phyloP scores from a whole-genome alignment of 2,113 vertebrate genomes.

The Raphicerus campestris region DNA sequence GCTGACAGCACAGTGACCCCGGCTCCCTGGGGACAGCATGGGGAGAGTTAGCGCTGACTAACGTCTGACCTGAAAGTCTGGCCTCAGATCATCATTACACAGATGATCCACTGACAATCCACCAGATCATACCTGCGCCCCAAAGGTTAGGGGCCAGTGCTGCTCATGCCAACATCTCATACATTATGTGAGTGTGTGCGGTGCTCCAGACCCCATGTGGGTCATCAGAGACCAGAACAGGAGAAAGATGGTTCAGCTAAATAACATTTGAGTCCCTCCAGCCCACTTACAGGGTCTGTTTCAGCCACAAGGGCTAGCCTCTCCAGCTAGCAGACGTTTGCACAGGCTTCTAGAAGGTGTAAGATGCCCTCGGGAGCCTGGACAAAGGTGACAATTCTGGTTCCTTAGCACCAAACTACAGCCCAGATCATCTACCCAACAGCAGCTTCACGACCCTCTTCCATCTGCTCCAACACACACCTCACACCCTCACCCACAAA shows the following conservation, averaged over 20 bases:
- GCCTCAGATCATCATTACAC: not conserved
- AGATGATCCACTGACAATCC: not conserved
- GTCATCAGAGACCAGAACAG: not conserved
- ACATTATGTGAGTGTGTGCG: too few relatives aligned
- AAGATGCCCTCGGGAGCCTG: not conserved
- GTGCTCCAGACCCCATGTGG: rapidly evolving
- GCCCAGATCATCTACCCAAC: not conserved
- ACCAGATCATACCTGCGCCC: rapidly evolving
- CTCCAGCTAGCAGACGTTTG: not conserved
- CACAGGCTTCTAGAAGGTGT: not conserved
- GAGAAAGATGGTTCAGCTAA: not conserved
- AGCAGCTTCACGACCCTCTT: not conserved
- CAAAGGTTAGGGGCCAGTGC: not conserved
- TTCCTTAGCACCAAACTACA: not conserved
- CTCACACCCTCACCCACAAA: not conserved
- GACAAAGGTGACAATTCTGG: not conserved
- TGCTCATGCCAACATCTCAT: not conserved
- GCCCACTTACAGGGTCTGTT: not conserved
- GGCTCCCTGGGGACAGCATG: rapidly evolving
- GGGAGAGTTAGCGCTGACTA: not conserved
- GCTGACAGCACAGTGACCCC: rapidly evolving
- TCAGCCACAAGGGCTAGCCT: not conserved
- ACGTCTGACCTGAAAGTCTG: not conserved
- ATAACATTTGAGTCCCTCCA: too few relatives aligned
- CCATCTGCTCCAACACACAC: rapidly evolving